Conservation (phyloP, 2,113 vertebrate species). For the Corynorhinus townsendii region DNA sequence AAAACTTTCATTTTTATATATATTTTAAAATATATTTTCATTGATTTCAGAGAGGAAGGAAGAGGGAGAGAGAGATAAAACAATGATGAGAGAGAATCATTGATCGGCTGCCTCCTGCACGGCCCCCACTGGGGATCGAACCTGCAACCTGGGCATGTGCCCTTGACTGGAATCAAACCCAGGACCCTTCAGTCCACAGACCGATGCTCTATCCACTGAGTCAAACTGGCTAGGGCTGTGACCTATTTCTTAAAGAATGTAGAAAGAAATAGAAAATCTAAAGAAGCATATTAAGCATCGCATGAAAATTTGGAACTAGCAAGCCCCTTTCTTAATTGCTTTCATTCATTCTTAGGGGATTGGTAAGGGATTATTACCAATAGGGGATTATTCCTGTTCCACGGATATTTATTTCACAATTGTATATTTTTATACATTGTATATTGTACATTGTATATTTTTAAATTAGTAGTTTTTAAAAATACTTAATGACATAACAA, state of each 20-base stretch:
- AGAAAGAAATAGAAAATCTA: slow-evolving; percentile 32
- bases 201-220: too few species aligned
- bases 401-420: slow-evolving; percentile 47
- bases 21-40: too few species aligned
- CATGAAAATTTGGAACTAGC: slow-evolving; percentile 49
- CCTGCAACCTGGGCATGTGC: too few species aligned
- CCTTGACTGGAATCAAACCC: too few species aligned
- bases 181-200: too few species aligned
- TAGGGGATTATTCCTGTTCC: slow-evolving; percentile 31
- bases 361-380: slow-evolving; percentile 51
- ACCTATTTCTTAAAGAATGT: background rate
- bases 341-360: slow-evolving; percentile 24
- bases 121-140: too few species aligned
- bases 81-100: too few species aligned
- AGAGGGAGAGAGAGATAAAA: too few species aligned
- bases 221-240: too few species aligned
- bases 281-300: slow-evolving; percentile 32
- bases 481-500: slow-evolving; percentile 34
- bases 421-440: background rate
- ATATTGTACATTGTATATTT: background rate
- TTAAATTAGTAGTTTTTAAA: slow-evolving; percentile 20
- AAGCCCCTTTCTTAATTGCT: slow-evolving; percentile 40
- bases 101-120: too few species aligned
- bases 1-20: too few species aligned
- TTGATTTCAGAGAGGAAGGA: too few species aligned